A percentile compares a stretch with the other conserved stretches of the same genome.
phyloP scores from a whole-genome alignment of 2,888 invertebrate genomes.

The Lycocerus yunnanus region DNA sequence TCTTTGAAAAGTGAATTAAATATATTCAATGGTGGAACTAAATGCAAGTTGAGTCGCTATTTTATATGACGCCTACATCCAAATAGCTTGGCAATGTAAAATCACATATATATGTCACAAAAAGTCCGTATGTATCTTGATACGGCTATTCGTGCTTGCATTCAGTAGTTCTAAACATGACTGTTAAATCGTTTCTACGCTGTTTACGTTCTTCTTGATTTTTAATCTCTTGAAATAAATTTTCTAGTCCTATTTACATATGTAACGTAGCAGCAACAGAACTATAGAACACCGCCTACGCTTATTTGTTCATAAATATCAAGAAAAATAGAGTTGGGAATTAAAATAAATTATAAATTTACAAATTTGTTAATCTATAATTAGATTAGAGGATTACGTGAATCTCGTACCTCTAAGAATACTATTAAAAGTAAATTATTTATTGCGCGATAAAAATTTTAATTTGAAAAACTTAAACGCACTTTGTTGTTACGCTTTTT shows the following conservation, averaged over 20 bases:
- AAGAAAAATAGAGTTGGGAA: neutral
- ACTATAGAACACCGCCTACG: slow-evolving; percentile 29
- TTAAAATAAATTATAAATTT: neutral
- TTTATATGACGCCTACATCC: slow-evolving; percentile 40
- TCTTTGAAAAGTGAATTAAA: slow-evolving; percentile 3
- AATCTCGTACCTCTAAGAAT: neutral
- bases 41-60: slow-evolving; percentile 33
- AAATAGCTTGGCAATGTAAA: slow-evolving; percentile 39
- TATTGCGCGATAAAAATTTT: neutral
- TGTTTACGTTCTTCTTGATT: slow-evolving; percentile 40
- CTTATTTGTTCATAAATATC: slow-evolving; percentile 6
- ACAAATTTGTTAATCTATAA: too few species aligned
- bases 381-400: neutral
- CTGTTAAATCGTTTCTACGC: slow-evolving; percentile 38
- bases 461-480: neutral
- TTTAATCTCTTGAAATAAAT: slow-evolving; percentile 38
- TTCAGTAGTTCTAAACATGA: slow-evolving; percentile 42
- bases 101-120: slow-evolving; percentile 40
- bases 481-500: neutral
- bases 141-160: slow-evolving; percentile 40
- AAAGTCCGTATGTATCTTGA: slow-evolving; percentile 39
- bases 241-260: slow-evolving; percentile 28
- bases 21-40: slow-evolving; percentile 28
- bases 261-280: slow-evolving; percentile 23
- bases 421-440: neutral